Percentiles rank a stretch among this genome's conserved stretches.
These are phyloP conservation scores for Mongoloraphidia duomilia DNA, from an alignment of 2,888 invertebrate species.

Conservation along the genomic window DNA sequence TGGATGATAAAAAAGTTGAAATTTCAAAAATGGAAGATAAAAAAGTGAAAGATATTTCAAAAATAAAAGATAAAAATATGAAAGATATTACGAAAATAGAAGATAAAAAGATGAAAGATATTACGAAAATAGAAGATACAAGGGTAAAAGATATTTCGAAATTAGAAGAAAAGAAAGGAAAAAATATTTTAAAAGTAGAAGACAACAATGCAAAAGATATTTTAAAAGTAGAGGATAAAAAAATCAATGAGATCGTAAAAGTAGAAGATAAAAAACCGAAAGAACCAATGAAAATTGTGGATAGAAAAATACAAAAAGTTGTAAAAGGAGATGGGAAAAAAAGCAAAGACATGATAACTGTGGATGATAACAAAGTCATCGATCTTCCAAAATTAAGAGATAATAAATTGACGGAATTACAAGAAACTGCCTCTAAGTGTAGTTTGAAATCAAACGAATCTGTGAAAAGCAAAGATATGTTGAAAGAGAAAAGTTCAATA, in stretches of 20 bases:
- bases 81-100: conserved; percentile 16
- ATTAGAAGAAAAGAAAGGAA: neutral
- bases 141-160: neutral
- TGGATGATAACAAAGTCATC: conserved; percentile 11
- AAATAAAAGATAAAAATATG: conserved; percentile 16
- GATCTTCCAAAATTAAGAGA: conserved; percentile 1
- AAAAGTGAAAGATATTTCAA: conserved; percentile 10
- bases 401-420: no score
- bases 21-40: conserved; percentile 5
- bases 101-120: conserved; percentile 6
- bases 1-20: conserved; percentile 5
- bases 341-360: conserved; percentile 9
- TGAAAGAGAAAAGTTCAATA: no score
- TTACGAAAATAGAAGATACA: conserved; percentile 12
- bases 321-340: conserved; percentile 14
- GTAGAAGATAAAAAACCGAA: conserved; percentile 3
- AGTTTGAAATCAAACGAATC: no score
- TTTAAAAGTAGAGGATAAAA: conserved; percentile 3
- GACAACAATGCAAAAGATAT: neutral
- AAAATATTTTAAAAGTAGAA: neutral
- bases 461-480: no score
- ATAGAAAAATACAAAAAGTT: conserved; percentile 16
- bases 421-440: no score
- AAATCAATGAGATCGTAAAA: conserved; percentile 7
- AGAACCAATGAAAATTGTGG: conserved; percentile 14